These are phyloP conservation scores for Notospermus geniculatus DNA, from an alignment of 1,140 invertebrate genomes.

Conservation along the genomic window DNA sequence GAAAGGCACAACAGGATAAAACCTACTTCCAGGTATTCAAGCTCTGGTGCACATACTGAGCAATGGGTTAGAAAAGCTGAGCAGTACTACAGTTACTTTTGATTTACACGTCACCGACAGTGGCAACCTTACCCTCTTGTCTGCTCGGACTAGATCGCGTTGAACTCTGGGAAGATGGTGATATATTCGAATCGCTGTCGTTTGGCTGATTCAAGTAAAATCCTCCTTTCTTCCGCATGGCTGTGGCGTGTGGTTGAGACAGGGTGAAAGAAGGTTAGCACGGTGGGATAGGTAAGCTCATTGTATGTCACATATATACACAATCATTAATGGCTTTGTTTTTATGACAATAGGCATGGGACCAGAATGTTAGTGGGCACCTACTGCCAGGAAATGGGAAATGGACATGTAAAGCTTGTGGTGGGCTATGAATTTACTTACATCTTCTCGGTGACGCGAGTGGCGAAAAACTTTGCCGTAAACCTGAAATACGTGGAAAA, in stretches of 20 bases:
- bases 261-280: background rate
- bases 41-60: too few species aligned
- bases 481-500: conserved; percentile 32
- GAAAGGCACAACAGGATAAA: too few species aligned
- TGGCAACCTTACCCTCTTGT: conserved; percentile 23
- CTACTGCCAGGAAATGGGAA: too few species aligned
- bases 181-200: conserved; percentile 31
- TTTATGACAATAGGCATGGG: too few species aligned
- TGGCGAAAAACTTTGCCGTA: conserved; percentile 41
- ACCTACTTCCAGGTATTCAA: too few species aligned
- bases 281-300: conserved; percentile 13
- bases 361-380: too few species aligned
- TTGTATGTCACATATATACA: too few species aligned
- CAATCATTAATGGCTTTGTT: too few species aligned
- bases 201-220: conserved; percentile 14
- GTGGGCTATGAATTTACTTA: conserved; percentile 15
- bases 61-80: too few species aligned
- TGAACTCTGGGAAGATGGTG: conserved; percentile 27
- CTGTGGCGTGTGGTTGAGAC: background rate
- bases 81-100: too few species aligned
- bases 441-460: conserved; percentile 35
- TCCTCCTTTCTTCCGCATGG: conserved; percentile 15
- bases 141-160: conserved; percentile 35
- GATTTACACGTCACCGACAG: too few species aligned
- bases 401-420: too few species aligned